Evolutionary conservation across 2,888 invertebrate genomes (phyloP), one percentile per base, ranked within the genome.

Genomic region (Ctena decussata): DNA sequence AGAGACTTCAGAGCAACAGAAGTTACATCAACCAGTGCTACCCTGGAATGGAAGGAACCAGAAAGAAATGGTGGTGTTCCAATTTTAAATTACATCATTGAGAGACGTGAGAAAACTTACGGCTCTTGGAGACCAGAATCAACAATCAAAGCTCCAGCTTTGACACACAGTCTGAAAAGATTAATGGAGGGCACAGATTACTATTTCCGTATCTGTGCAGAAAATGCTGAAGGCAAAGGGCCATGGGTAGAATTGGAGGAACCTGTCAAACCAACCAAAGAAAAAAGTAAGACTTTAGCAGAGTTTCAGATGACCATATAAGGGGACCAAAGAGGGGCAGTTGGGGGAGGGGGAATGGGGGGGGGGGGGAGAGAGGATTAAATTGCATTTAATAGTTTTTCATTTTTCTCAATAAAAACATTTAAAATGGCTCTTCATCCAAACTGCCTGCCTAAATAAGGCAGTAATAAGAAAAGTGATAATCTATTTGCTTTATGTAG

Each of bases 11-110:
- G 81, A 41, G 91, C 91, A 24, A 92, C 91, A 27, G 92, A 95
- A 44, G 84, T 95, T 53, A 94, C 93, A 41, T 85, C 85, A 24
- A 87, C 81, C 12, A 85, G 90, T 8, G 91, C 90, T 12, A 91
- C 91, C 24, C 84, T 95, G 21, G 82, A 91, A 53, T 96, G 96
- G 96, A 93, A 93, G 27, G 90, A 95, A n/a, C 96, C 96, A 24
- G 80, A 92, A 27, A 93, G 95, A 65, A 94, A 95, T 83, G 95
- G 95, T 53, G 95, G 95, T 69, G 88, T 92, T 35, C 93, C 94
- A 15, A 90, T 95, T 57, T 92, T 89, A 30, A 85, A 89, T 30
- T 95, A 95, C 87, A 80, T 92, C 69, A 83, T 95, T n/a, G 95
- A 95, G 80, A 89, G 93, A 41, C 89, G 93, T n/a, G 93, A 93